A percentile compares a stretch with the other conserved stretches of the same genome.
Evolutionary conservation across 2,113 vertebrate species (phyloP).

Genomic region (Halichoeres trimaculatus): DNA sequence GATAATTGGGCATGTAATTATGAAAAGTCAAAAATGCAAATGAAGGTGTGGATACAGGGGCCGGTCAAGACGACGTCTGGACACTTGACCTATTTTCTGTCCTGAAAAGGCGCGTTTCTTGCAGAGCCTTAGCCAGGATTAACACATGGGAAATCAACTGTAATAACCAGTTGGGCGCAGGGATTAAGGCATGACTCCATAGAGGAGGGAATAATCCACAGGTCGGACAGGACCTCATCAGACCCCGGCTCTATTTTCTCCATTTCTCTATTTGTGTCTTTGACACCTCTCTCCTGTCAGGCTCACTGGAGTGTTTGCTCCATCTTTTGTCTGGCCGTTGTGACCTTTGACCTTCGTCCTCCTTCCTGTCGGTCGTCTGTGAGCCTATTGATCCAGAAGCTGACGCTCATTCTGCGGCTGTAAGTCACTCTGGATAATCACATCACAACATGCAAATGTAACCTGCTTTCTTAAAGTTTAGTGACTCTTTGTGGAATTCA

Average conservation of each 20-base stretch:
- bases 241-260: slow-evolving; percentile 24
- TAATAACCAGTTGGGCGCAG: slow-evolving; percentile 44
- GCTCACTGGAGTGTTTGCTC: not conserved
- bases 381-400: not conserved
- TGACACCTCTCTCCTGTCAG: slow-evolving; percentile 19
- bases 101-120: slow-evolving; percentile 72
- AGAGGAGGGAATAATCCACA: slow-evolving; percentile 72
- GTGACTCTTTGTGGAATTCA: not conserved
- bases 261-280: slow-evolving; percentile 8
- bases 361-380: not conserved
- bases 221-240: slow-evolving; percentile 22
- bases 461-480: not conserved
- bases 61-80: slow-evolving; percentile 76
- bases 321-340: slow-evolving; percentile 24
- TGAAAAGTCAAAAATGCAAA: slow-evolving; percentile 83
- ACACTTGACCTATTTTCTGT: slow-evolving; percentile 82
- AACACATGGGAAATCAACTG: slow-evolving; percentile 70
- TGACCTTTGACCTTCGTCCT: slow-evolving; percentile 33
- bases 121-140: slow-evolving; percentile 78
- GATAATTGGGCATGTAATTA: slow-evolving; percentile 79
- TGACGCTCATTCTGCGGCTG: slow-evolving; percentile 23
- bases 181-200: slow-evolving; percentile 75
- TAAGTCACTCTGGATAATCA: slow-evolving; percentile 10
- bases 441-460: not conserved
- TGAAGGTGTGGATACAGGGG: slow-evolving; percentile 58